A percentile compares a stretch with the other conserved stretches of the same genome.
These are phyloP conservation scores for Malurus elegans DNA, from an alignment of 2,113 vertebrate genomes.

Conservation along the genomic window DNA sequence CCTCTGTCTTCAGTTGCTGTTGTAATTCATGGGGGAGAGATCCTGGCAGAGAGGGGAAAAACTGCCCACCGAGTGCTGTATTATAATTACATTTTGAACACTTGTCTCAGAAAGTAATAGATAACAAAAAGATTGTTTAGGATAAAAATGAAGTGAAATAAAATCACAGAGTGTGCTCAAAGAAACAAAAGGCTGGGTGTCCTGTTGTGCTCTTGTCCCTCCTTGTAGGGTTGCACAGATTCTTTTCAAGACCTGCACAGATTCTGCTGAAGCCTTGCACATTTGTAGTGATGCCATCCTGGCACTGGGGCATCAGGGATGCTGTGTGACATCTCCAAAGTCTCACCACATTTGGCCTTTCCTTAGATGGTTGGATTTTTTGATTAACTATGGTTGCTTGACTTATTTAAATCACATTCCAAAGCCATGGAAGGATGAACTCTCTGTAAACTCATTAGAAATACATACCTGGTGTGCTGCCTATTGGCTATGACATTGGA, in stretches of 20 bases:
- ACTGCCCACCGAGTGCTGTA: background rate
- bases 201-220: background rate
- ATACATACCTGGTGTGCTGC: background rate
- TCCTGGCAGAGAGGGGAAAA: background rate
- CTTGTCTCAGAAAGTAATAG: background rate
- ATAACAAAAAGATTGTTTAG: background rate
- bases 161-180: background rate
- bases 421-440: background rate
- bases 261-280: background rate
- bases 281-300: background rate
- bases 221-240: background rate
- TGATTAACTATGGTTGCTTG: background rate
- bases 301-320: background rate
- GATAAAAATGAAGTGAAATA: background rate
- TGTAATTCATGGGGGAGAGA: background rate
- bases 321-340: background rate
- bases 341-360: background rate
- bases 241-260: background rate
- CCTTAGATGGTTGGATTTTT: background rate
- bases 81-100: background rate
- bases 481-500: background rate
- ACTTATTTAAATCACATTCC: background rate
- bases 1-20: background rate
- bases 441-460: background rate
- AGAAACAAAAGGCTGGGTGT: background rate